Conservation (phyloP, 1,140 invertebrate species). For the Drosophila oshimai region DNA sequence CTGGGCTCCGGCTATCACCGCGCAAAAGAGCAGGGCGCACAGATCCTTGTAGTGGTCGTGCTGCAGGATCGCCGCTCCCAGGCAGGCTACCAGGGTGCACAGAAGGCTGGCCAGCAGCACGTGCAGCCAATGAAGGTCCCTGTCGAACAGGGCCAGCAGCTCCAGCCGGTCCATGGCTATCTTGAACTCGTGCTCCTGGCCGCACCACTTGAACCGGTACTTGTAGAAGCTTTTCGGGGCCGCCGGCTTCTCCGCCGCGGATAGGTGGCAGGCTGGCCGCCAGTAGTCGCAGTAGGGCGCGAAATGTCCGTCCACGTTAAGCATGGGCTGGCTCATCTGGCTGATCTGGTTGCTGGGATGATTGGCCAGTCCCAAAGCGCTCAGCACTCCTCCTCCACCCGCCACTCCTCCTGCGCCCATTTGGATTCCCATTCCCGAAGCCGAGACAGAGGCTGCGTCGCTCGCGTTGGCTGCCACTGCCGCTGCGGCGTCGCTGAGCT, state of each 20-base stretch:
- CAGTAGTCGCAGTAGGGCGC: constrained; percentile 77
- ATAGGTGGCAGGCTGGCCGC: constrained; percentile 67
- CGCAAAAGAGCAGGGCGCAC: constrained; percentile 97
- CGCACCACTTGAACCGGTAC: constrained; percentile 88
- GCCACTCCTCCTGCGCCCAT: not conserved
- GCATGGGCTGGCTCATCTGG: constrained; percentile 59
- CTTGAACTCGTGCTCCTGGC: constrained; percentile 85
- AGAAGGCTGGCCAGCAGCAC: constrained; percentile 92
- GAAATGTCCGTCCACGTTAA: constrained; percentile 73
- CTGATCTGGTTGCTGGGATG: constrained; percentile 37
- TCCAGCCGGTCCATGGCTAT: constrained; percentile 95
- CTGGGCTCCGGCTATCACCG: constrained; percentile 97
- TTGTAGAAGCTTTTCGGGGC: constrained; percentile 92
- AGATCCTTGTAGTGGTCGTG: constrained; percentile 95
- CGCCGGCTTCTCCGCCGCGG: constrained; percentile 77
- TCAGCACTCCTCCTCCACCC: constrained; percentile 9
- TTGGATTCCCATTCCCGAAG: not conserved
- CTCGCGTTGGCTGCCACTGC: constrained; percentile 17
- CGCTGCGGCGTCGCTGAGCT: constrained; percentile 44
- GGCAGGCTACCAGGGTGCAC: constrained; percentile 92
- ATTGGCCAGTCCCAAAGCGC: constrained; percentile 5
- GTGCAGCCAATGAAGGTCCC: constrained; percentile 93
- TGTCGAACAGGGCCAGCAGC: constrained; percentile 95
- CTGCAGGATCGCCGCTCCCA: constrained; percentile 93
- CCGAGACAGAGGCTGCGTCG: not conserved